These are phyloP conservation scores for Hydropotes inermis DNA, from an alignment of 2,113 vertebrate species.

Conservation along the genomic window DNA sequence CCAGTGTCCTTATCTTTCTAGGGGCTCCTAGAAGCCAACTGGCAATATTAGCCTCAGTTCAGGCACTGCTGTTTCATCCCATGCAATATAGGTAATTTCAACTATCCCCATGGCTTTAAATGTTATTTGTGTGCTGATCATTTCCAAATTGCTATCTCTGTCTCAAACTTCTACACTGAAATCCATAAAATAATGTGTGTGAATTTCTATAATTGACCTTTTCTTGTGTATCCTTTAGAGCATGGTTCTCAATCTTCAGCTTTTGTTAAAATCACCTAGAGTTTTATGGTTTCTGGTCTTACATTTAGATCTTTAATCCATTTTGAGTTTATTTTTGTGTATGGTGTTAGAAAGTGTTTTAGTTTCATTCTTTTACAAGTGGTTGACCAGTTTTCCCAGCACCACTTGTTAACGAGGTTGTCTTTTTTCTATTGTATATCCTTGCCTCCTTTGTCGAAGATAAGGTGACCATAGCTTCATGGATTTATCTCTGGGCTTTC, in stretches of 20 bases:
- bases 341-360: no score
- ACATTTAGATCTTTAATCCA: no score
- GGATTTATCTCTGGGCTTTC: no score
- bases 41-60: neutral
- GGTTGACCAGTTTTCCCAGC: no score
- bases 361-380: no score
- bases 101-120: neutral
- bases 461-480: no score
- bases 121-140: neutral
- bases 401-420: no score
- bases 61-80: neutral
- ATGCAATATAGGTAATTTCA: neutral
- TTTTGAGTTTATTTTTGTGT: no score
- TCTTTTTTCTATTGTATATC: no score
- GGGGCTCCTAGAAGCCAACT: neutral
- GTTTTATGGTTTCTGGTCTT: no score
- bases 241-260: neutral
- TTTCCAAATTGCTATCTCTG: neutral
- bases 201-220: neutral
- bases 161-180: neutral
- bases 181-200: neutral
- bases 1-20: neutral
- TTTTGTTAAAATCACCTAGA: no score
- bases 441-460: no score
- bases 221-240: neutral